Base-by-base conservation (phyloP, 2,888 invertebrate genomes). In the Lordiphosa fenestrarum region DNA sequence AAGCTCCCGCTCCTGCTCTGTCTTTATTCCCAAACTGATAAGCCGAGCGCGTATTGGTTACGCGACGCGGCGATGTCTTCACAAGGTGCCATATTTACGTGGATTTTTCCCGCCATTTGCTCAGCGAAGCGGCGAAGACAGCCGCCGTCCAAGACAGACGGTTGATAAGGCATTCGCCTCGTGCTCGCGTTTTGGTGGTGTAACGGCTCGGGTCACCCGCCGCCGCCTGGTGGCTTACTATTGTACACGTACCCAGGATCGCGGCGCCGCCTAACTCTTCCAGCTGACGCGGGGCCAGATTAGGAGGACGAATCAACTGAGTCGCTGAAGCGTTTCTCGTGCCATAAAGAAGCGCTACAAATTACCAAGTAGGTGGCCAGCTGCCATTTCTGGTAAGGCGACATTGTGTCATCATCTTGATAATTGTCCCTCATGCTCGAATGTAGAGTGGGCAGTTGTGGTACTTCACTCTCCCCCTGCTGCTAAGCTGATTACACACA, bases 351-450 rank as follows among this genome's bases (percentile, higher is more conserved):
- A 59, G 64, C 48, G 54, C 54, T 41, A 55, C 52, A 69, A 51
- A 39, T 54, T 61, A 54, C 68, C 54, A 51, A 51, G 12, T 33
- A 53, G 37, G 36, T 64, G 72, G 46, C 71, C 72, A 73, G 74
- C 75, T 74, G 72, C 72, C 55, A 63, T 56, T 66, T 63, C 60
- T 66, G 55, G 53, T 71, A 60, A 60, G 67, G 64, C 68, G 49
- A 61, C 66, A 56, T 71, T 70, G 46, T 67, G 74, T 62, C 83
- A 78, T 73, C 84, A 77, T 80, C 77, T 80, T 68, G 84, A 83
- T 83, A 68, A 65, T 59, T 58, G 59, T 15, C n/a, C 30, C 4
- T 30, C 15, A 9, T 42, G 1, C 5, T 4, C 6, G 23, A 23
- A 23, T 19, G 38, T 39, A 10, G 44, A 30, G 30, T 30, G 33